Base-by-base conservation (phyloP, 1,140 invertebrate genomes). In the Neotoxoptera formosana region DNA sequence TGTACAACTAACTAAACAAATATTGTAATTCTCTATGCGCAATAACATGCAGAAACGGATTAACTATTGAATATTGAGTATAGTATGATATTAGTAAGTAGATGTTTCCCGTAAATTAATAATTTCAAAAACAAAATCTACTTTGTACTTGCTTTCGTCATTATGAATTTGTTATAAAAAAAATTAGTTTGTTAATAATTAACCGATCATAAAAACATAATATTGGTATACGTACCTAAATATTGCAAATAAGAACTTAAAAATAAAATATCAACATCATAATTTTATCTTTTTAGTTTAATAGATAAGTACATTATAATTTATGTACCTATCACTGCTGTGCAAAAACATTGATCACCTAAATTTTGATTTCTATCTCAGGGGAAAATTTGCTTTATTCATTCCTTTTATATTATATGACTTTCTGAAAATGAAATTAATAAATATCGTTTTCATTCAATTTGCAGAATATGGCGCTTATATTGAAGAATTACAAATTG, bases 371-470 rank as follows among this genome's bases (percentile, higher is more conserved):
- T 51, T 51, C 48, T 51, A 51, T n/a, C 1, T 8, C 47, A 9
- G 21, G n/a, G 25, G 6, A 25, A 41, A 4, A 56, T 89, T 7
- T 7, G 11, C 20, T 4, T 36, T 34, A 23, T 7, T 14, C 4
- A n/a, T 67, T 67, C 17, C 25, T 67, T n/a, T 8, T 0, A 30
- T 67, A 67, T n/a, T 21, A 0, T 67, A 67, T 67, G 36, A 36
- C n/a, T 47, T 34, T 67, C 25, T 41, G 36, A 47, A 47, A 45
- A 67, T n/a, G n/a, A 67, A 45, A n/a, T 36, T 45, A n/a, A 60
- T 25, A 53, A 60, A 90, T 90, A 14, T 90, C 30, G 89, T 90
- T 90, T 90, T 90, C 45, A 90, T 90, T 45, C 6, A 60, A 56
- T 67, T 23, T 41, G 30, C 17, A 36, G 7, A 25, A 41, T 56